Evolutionary conservation across 2,888 invertebrate genomes (phyloP), one percentile per base, ranked within the genome.

Genomic region (Campaea margaritaria): DNA sequence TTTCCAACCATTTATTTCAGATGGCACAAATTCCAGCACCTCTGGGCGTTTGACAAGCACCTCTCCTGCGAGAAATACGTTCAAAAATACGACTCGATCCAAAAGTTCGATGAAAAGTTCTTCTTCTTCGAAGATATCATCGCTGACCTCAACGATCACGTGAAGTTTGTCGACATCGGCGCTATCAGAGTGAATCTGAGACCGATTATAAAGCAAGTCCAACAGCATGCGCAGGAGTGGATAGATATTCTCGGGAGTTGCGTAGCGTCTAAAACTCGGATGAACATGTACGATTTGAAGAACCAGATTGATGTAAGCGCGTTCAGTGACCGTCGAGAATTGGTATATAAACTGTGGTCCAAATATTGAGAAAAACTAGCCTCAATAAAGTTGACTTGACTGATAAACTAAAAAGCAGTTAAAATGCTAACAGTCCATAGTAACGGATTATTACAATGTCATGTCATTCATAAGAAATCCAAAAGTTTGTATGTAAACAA

Each of bases 101-200:
- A 79, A 39, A 94, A 94, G 64, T 97, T 96, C 82, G 97, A 98
- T 75, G 96, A 97, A 73, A 96, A 96, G 81, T 96, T 98, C 75
- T 95, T 95, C 82, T 97, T 96, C 82, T 98, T 97, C 83, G 95
- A 95, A 71, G 95, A 95, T 67, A 95, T 97, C 8, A 94, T 96
- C 14, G 91, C 94, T 3, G 96, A 96, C 65, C 85, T 97, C 49
- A 83, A 93, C 10, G 79, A 76, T 0, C 94, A 95, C 76, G 87
- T 93, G 7, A 89, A 93, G 45, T 94, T 93, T 72, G 92, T 94
- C 0, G 95, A 96, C 68, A 90, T 96, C 28, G 94, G 93, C n/a
- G 94, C 95, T 14, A 93, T 97, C 56, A 93, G 96, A 75, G 93
- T 98, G 34, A 96, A 97, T 85, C 89, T 97, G 66, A 82, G 91